Conservation (phyloP, 1,140 invertebrate species). For the Drosophila prosaltans region DNA sequence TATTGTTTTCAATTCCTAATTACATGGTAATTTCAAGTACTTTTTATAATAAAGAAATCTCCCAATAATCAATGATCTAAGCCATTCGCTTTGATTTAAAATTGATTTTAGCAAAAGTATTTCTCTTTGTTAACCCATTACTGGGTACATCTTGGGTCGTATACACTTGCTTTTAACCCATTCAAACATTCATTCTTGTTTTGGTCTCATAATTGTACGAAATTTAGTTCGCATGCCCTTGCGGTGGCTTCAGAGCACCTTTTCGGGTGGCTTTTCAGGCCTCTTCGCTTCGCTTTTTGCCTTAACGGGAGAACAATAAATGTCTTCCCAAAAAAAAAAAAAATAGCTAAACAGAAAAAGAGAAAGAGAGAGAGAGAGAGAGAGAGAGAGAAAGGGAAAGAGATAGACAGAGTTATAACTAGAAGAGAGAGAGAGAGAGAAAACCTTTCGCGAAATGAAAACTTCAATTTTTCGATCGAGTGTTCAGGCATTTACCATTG, state of each 20-base stretch:
- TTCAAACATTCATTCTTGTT: conserved; percentile 39
- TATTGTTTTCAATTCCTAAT: too few relatives aligned
- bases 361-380: not conserved
- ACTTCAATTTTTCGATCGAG: conserved; percentile 79
- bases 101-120: too few relatives aligned
- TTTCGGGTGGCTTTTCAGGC: conserved; percentile 43
- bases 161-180: not conserved
- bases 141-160: conserved; percentile 22
- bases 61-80: too few relatives aligned
- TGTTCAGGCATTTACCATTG: conserved; percentile 50
- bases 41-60: too few relatives aligned
- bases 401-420: not conserved
- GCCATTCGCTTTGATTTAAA: too few relatives aligned
- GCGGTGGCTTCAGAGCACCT: conserved; percentile 61
- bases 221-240: conserved; percentile 82
- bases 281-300: conserved; percentile 51
- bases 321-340: conserved; percentile 41
- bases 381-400: conserved; percentile 21
- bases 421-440: conserved; percentile 33
- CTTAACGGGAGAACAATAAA: conserved; percentile 81
- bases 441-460: conserved; percentile 79
- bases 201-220: conserved; percentile 79
- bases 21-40: too few relatives aligned
- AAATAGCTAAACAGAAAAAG: not conserved
- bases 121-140: too few relatives aligned